Evolutionary conservation across 2,113 vertebrate species (phyloP).

Genomic region (Neotoma lepida): DNA sequence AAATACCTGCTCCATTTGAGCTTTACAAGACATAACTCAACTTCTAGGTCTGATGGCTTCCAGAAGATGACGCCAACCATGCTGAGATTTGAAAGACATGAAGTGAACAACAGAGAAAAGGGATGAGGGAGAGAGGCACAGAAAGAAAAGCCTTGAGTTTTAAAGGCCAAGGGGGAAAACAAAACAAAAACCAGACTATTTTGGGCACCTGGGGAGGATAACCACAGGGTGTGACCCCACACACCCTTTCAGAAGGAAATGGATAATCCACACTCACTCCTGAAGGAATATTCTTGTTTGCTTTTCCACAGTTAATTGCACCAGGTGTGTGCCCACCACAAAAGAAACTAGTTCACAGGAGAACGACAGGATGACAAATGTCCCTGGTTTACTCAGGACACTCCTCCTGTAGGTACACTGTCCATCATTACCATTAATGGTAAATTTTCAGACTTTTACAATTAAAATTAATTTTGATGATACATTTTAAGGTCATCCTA

Average conservation of each 20-base stretch:
- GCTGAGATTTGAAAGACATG: conserved; percentile 8
- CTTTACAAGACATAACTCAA: conserved; percentile 27
- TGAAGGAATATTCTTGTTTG: not conserved
- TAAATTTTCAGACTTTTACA: conserved; percentile 16
- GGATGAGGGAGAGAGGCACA: not conserved
- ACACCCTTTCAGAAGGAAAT: not conserved
- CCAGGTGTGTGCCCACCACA: not conserved
- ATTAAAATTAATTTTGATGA: not conserved
- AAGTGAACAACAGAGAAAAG: not conserved
- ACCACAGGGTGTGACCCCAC: not conserved
- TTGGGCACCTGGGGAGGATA: not conserved
- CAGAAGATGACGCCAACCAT: conserved; percentile 11
- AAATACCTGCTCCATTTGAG: not conserved
- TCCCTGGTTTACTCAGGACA: not conserved
- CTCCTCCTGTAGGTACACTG: not conserved
- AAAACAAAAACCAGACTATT: conserved; percentile 21
- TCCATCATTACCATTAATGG: not conserved
- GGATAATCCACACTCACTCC: not conserved
- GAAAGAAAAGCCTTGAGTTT: not conserved
- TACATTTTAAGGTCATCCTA: conserved; percentile 16
- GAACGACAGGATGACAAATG: not conserved
- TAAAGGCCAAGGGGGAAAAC: not conserved
- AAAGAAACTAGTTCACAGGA: not conserved
- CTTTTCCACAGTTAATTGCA: conserved; percentile 22
- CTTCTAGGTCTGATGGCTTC: conserved; percentile 22